Conservation (phyloP, 2,888 invertebrate species). For the Sesia bembeciformis region DNA sequence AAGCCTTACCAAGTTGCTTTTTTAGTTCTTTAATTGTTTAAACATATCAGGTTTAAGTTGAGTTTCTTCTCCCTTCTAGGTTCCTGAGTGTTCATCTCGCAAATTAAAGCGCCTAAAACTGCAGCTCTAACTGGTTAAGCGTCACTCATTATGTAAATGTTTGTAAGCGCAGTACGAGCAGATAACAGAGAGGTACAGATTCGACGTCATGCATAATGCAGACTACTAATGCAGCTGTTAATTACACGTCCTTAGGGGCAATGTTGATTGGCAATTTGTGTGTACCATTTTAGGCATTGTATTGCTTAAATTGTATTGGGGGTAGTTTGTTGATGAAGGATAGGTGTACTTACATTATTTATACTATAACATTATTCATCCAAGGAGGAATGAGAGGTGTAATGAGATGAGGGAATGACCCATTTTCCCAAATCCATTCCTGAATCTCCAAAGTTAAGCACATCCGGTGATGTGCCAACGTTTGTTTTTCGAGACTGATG, state of each 20-base stretch:
- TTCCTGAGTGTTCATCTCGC: not conserved
- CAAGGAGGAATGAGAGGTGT: too few relatives aligned
- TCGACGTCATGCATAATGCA: conserved; percentile 58
- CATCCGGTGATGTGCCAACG: too few relatives aligned
- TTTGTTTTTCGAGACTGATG: too few relatives aligned
- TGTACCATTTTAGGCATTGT: conserved; percentile 34
- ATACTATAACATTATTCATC: too few relatives aligned
- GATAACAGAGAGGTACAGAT: conserved; percentile 43
- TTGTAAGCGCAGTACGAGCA: conserved; percentile 36
- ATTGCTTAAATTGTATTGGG: conserved; percentile 39
- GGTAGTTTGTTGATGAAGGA: not conserved
- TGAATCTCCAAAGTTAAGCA: too few relatives aligned
- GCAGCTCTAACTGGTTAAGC: conserved; percentile 24
- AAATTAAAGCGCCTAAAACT: not conserved
- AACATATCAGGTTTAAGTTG: too few relatives aligned
- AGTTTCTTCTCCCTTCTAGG: too few relatives aligned
- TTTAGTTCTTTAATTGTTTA: too few relatives aligned
- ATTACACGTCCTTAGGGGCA: conserved; percentile 50
- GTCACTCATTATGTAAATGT: conserved; percentile 49
- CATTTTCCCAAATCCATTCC: too few relatives aligned
- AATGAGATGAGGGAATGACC: too few relatives aligned
- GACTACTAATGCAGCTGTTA: conserved; percentile 51
- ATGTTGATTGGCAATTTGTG: conserved; percentile 55
- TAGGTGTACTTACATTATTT: not conserved
- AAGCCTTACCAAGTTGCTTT: too few relatives aligned